A percentile compares a stretch with the other conserved stretches of the same genome.
These are phyloP conservation scores for Trematomus bernacchii DNA, from an alignment of 2,797 vertebrate species.

Conservation along the genomic window DNA sequence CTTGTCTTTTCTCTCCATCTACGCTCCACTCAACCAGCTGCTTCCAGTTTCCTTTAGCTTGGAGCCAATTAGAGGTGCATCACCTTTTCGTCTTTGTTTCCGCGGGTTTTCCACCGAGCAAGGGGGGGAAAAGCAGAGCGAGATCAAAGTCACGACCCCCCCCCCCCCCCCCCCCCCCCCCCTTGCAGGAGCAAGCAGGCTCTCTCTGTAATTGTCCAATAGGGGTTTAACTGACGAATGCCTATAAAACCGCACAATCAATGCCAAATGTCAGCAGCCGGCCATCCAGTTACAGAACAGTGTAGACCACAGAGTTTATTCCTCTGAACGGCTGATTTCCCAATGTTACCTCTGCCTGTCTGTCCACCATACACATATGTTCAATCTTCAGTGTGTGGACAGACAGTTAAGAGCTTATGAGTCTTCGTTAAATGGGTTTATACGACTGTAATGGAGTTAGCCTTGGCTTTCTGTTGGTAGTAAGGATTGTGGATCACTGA, in stretches of 20 bases:
- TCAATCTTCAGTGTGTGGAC: slow-evolving; percentile 16
- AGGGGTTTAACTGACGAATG: slow-evolving; percentile 64
- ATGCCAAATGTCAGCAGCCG: slow-evolving; percentile 71
- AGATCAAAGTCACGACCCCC: slow-evolving; percentile 73
- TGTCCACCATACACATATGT: slow-evolving; percentile 4
- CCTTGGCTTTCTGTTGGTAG: slow-evolving; percentile 13
- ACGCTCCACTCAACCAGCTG: slow-evolving; percentile 62
- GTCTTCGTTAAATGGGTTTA: slow-evolving; percentile 19
- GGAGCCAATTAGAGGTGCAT: slow-evolving; percentile 74
- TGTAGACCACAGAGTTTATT: slow-evolving; percentile 16
- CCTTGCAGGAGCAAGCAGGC: slow-evolving; percentile 39
- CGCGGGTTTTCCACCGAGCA: slow-evolving; percentile 57
- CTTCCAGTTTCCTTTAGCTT: slow-evolving; percentile 67
- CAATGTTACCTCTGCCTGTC: slow-evolving; percentile 11
- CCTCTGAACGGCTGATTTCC: slow-evolving; percentile 25
- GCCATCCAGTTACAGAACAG: slow-evolving; percentile 47
- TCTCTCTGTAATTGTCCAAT: slow-evolving; percentile 65
- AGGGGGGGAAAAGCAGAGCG: slow-evolving; percentile 47
- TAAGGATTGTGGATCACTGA: slow-evolving; percentile 5
- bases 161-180: slow-evolving; percentile 51
- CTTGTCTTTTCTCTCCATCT: neutral
- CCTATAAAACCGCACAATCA: slow-evolving; percentile 71
- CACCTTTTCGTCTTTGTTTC: slow-evolving; percentile 72
- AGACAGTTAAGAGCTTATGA: slow-evolving; percentile 18
- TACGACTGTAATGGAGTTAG: slow-evolving; percentile 31